These are phyloP conservation scores for Argyrosomus japonicus DNA, from an alignment of 2,113 vertebrate genomes.

Conservation along the genomic window DNA sequence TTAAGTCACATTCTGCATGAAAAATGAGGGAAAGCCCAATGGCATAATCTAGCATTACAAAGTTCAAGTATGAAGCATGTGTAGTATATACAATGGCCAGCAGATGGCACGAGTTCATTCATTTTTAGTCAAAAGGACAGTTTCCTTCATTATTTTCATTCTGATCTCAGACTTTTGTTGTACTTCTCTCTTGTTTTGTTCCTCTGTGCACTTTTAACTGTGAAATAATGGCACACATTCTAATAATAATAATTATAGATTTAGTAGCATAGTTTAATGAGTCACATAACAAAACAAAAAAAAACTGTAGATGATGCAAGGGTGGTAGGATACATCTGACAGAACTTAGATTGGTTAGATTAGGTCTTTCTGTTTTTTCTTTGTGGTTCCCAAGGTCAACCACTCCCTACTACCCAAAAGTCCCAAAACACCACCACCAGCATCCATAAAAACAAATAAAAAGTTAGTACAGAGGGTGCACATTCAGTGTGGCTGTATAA, in stretches of 20 bases:
- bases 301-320: background rate
- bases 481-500: background rate
- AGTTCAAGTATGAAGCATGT: slow-evolving; percentile 8
- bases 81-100: slow-evolving; percentile 35
- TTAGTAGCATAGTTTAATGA: background rate
- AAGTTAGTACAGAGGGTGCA: background rate
- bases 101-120: slow-evolving; percentile 36
- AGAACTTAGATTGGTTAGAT: background rate
- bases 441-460: no score
- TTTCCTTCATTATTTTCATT: background rate
- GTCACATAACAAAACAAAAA: background rate
- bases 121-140: background rate
- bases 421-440: background rate
- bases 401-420: background rate
- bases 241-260: no score
- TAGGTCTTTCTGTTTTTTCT: background rate
- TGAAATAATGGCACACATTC: background rate
- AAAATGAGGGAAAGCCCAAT: background rate
- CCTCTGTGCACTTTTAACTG: background rate
- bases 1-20: background rate
- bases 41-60: background rate
- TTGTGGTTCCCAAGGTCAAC: background rate
- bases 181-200: no score
- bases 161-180: no score
- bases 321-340: background rate